phyloP scores from a whole-genome alignment of 2,797 vertebrate genomes.

The Rhabdophis nuchalis region DNA sequence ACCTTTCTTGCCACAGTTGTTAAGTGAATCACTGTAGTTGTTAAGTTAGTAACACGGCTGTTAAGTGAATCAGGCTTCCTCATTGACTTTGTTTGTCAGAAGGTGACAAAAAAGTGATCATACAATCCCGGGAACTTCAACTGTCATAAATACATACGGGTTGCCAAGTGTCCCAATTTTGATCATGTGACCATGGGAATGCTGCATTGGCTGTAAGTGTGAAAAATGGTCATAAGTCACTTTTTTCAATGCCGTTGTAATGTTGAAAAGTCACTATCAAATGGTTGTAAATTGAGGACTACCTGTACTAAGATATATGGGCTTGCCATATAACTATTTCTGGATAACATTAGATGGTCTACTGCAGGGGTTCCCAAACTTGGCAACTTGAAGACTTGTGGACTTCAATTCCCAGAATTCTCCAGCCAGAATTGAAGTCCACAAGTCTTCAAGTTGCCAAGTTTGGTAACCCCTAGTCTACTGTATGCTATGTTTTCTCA shows the following conservation, averaged over 20 bases:
- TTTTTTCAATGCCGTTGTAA: background rate
- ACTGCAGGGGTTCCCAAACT: background rate
- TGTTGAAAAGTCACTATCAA: background rate
- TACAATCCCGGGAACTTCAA: background rate
- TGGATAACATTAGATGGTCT: background rate
- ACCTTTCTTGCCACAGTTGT: background rate
- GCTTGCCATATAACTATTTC: background rate
- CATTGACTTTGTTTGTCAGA: background rate
- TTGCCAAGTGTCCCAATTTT: background rate
- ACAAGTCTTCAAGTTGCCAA: background rate
- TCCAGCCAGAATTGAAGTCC: background rate
- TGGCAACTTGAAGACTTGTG: background rate
- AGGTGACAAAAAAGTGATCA: background rate
- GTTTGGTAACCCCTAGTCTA: too few relatives aligned
- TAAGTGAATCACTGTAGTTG: background rate
- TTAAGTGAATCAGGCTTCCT: background rate
- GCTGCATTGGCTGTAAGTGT: background rate
- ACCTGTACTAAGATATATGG: background rate
- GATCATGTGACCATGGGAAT: background rate
- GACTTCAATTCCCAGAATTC: background rate
- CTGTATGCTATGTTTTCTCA: background rate
- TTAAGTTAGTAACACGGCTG: background rate
- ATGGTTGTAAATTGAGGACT: background rate
- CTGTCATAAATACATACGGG: background rate
- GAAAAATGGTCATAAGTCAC: background rate